phyloP scores from a whole-genome alignment of 2,113 vertebrate species.

The Chamaetylas fuelleborni region DNA sequence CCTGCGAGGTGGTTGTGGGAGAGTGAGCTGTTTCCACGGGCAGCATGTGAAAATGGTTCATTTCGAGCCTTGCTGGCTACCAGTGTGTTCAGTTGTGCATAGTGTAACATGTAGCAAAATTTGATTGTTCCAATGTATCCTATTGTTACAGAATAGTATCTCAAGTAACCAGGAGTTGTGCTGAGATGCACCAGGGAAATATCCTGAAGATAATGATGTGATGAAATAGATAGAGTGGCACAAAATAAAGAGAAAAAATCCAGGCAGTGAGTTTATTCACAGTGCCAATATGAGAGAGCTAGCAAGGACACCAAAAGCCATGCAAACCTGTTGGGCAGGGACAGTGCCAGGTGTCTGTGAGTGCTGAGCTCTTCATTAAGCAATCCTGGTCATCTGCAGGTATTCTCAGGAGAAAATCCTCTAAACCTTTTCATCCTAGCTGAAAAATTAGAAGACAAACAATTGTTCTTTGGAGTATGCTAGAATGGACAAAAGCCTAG shows the following conservation, averaged over 20 bases:
- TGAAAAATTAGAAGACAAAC: background rate
- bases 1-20: background rate
- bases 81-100: fast-evolving
- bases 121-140: background rate
- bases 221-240: background rate
- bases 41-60: background rate
- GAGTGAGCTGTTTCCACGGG: background rate
- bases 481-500: background rate
- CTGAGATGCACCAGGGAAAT: background rate
- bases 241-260: background rate
- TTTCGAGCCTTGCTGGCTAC: background rate
- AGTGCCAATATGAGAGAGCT: background rate
- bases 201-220: background rate
- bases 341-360: background rate
- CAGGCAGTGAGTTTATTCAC: background rate
- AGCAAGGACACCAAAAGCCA: fast-evolving
- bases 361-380: background rate
- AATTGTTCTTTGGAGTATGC: background rate
- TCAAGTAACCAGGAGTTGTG: background rate
- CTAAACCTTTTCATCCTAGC: background rate
- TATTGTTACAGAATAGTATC: background rate
- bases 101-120: background rate
- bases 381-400: background rate
- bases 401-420: background rate
- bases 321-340: background rate